Evolutionary conservation across 2,888 invertebrate species (phyloP).

Genomic region (Bombylius discolor): DNA sequence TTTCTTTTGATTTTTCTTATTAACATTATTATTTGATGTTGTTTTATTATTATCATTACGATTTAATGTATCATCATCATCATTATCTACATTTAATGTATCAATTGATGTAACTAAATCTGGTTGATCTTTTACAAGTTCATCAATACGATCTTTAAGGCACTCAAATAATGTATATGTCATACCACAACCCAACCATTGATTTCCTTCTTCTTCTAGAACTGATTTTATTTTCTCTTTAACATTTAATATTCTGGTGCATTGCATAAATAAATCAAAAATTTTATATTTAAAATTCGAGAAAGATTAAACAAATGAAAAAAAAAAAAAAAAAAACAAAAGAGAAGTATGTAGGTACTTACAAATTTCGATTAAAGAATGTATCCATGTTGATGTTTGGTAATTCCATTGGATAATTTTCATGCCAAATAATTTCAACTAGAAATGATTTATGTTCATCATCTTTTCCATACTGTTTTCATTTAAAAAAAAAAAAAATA

Average conservation of each 20-base stretch:
- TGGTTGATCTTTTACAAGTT: conserved; percentile 58
- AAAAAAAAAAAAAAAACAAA: not conserved
- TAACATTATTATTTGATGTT: conserved; percentile 16
- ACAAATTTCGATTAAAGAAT: conserved; percentile 90
- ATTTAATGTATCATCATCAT: conserved; percentile 21
- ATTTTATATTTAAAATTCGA: not conserved
- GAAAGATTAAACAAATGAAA: not conserved
- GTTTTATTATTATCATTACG: not conserved
- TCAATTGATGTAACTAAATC: conserved; percentile 15
- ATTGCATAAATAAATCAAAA: not conserved
- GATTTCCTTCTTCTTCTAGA: conserved; percentile 58
- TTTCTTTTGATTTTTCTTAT: conserved; percentile 50
- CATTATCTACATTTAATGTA: conserved; percentile 19
- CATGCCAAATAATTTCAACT: conserved; percentile 76
- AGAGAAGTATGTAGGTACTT: conserved; percentile 35
- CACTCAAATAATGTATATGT: conserved; percentile 89
- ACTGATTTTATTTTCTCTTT: conserved; percentile 54
- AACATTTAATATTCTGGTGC: conserved; percentile 47
- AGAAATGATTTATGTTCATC: conserved; percentile 68
- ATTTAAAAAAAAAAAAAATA: too few relatives aligned
- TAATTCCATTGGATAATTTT: conserved; percentile 69
- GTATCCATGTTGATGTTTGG: conserved; percentile 76
- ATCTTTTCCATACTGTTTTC: conserved; percentile 61
- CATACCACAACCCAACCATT: conserved; percentile 83
- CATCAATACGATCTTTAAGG: conserved; percentile 66